Evolutionary conservation across 2,888 invertebrate species (phyloP).

Genomic region (Bhutanitis thaidina): DNA sequence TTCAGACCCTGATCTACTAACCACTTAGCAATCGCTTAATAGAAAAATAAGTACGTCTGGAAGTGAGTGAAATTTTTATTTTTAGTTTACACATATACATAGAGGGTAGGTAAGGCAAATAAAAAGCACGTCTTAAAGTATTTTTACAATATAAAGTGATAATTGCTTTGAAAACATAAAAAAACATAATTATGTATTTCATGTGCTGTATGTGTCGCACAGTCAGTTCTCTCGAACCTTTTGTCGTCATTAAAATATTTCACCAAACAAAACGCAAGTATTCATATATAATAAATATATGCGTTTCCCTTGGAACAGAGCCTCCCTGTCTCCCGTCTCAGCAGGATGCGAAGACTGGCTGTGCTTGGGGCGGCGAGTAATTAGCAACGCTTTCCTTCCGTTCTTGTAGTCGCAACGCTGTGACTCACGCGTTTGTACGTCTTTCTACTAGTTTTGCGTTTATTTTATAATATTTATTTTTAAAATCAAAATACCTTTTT

Average conservation of each 20-base stretch:
- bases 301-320: constrained; percentile 8
- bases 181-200: too few relatives aligned
- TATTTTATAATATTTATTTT: constrained; percentile 1
- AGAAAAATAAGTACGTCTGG: too few relatives aligned
- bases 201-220: too few relatives aligned
- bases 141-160: too few relatives aligned
- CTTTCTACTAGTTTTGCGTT: constrained; percentile 24
- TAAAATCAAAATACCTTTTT: too few relatives aligned
- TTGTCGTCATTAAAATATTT: constrained; percentile 15
- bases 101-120: too few relatives aligned
- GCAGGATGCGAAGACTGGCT: constrained; percentile 35
- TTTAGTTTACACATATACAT: too few relatives aligned
- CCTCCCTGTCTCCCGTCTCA: constrained; percentile 17
- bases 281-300: constrained; percentile 18
- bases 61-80: too few relatives aligned
- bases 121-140: too few relatives aligned
- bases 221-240: neutral
- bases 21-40: too few relatives aligned
- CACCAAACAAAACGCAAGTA: constrained; percentile 15
- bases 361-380: constrained; percentile 63
- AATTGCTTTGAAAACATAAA: too few relatives aligned
- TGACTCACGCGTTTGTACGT: constrained; percentile 24
- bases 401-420: constrained; percentile 32
- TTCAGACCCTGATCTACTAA: too few relatives aligned
- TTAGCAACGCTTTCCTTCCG: constrained; percentile 74